Conservation (phyloP, 2,888 invertebrate genomes). For the Dryocosmus kuriphilus region DNA sequence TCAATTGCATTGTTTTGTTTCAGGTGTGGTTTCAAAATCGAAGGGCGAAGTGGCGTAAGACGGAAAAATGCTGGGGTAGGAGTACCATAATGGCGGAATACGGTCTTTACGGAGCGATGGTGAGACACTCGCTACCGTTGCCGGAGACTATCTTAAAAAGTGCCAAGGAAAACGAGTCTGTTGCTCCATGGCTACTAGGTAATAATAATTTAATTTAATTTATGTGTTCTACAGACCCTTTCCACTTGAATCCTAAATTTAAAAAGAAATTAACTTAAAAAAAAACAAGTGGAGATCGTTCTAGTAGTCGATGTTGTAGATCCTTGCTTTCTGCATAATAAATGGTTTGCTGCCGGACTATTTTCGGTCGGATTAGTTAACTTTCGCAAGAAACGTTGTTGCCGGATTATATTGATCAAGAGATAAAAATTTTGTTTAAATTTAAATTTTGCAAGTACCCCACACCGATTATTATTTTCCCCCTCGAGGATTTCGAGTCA, state of each 20-base stretch:
- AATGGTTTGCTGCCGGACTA: background rate
- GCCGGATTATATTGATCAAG: background rate
- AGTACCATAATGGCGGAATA: constrained; percentile 99
- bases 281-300: constrained; percentile 33
- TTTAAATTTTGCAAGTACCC: background rate
- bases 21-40: constrained; percentile 99
- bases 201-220: constrained; percentile 77
- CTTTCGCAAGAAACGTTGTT: background rate
- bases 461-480: constrained; percentile 9
- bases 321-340: background rate
- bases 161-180: constrained; percentile 97
- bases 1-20: constrained; percentile 65
- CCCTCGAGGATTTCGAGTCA: constrained; percentile 45
- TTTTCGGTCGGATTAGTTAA: background rate
- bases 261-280: constrained; percentile 49
- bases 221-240: constrained; percentile 40
- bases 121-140: constrained; percentile 97
- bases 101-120: constrained; percentile 99
- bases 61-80: constrained; percentile 99
- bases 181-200: constrained; percentile 99
- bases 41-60: constrained; percentile 99
- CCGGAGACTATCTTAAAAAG: constrained; percentile 99
- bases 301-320: background rate
- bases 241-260: constrained; percentile 37
- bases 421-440: background rate